Evolutionary conservation across 2,113 vertebrate species (phyloP), one percentile per base, ranked within the genome.

Genomic region (Phycodurus eques): DNA sequence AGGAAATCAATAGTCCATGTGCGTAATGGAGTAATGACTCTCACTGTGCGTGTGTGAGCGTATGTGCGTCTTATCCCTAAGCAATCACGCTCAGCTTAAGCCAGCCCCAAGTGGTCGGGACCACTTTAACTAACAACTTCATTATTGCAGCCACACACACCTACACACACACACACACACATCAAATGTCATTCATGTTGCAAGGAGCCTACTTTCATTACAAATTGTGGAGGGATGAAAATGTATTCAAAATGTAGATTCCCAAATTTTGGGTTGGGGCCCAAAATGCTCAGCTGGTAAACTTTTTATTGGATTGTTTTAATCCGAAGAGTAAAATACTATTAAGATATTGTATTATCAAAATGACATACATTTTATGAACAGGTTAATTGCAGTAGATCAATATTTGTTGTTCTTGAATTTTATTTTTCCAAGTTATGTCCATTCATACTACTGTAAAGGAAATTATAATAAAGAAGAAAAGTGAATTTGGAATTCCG

Each of bases 1-100:
- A 96, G 93, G 80, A 96, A 97, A 95, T 96, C 94, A 94, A 94
- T 95, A 92, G 81, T 66, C 81, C 74, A 83, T 89, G 82, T 89
- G 91, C 89, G 92, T 93, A 94, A 96, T 93, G 83, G 92, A 92
- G 93, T 93, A 90, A 95, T 93, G 92, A 92, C 83, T 89, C 80
- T 82, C 70, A 85, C 87, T 84, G 83, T 85, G 83, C 83, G 86
- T 77, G 85, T 88, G 87, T 88, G 86, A 88, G 84, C 84, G 75
- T 87, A 78, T 85, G 84, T 87, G 80, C 87, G 83, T 73, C 70
- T 81, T 66, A 88, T 91, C 88, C 88, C 88, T 87, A 86, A 92
- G 88, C 89, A 92, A 93, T 92, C 89, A 90, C 91, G 86, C 87
- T 88, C 87, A 89, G 90, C 89, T 91, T 91, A 92, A 92, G 88